Evolutionary conservation across 2,888 invertebrate species (phyloP), one percentile per base, ranked within the genome.

Genomic region (Eristalis arbustorum): DNA sequence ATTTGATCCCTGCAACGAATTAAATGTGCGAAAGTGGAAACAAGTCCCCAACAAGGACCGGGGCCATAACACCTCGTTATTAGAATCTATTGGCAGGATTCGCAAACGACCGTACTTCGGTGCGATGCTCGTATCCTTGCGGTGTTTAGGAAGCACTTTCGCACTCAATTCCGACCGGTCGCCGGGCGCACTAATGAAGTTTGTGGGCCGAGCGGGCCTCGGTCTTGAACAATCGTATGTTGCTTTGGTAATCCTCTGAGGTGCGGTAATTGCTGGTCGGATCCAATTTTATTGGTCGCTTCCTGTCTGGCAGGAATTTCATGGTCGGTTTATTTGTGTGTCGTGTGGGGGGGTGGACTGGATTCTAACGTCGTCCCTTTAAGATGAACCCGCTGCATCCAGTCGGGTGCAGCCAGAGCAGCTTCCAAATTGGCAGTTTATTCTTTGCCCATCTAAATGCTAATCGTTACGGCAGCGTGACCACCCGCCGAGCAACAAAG

Each of bases 181-280:
- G 8, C 59, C 66, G 77, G 74, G 66, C 78, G 71, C 66, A 62
- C 67, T 75, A 87, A 87, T 87, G 62, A 78, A 75, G 87, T 79
- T 83, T 83, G 71, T 42, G 5, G 14, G 5, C 0, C 14, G 40
- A 40, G 2, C 3, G 14, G 6, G 13, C 5, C 10, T 10, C 4
- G 49, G 78, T 75, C 85, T 87, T 87, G 79, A 87, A 87, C 87
- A 87, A 83, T 83, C 83, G 78, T 75, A 83, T 75, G 83, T 83
- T 87, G 82, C 78, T 83, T 68, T 49, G 71, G 72, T 83, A 79
- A 83, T 62, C 82, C 78, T 72, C 83, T 71, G 66, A 87, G 83
- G 83, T 87, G 79, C 75, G 83, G 83, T 87, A 83, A 87, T 83
- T 83, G 87, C 85, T 67, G 77, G 79, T 71, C 75, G 71, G 78